Conservation (phyloP, 2,113 vertebrate genomes). For the Pluvialis apricaria region DNA sequence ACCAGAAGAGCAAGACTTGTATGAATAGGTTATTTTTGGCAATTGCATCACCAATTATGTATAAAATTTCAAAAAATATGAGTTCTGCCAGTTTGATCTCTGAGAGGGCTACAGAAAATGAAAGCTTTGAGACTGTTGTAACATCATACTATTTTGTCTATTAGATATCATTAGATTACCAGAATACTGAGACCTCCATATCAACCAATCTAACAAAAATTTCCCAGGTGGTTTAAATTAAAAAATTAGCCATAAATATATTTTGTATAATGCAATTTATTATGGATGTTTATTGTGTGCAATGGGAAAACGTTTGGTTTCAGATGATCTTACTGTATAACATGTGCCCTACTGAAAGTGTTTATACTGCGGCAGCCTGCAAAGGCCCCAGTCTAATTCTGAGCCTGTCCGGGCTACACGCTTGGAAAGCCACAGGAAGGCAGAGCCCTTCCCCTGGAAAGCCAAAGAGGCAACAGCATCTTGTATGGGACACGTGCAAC, state of each 20-base stretch:
- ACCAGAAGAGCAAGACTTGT: constrained; percentile 68
- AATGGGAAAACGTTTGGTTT: constrained; percentile 57
- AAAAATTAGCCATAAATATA: constrained; percentile 71
- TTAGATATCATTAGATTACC: constrained; percentile 72
- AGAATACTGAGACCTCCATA: constrained; percentile 49
- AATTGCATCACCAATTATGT: constrained; percentile 72
- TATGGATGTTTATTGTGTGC: constrained; percentile 65
- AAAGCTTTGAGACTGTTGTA: constrained; percentile 56
- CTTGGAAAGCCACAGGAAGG: constrained; percentile 5
- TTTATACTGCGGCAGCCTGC: constrained; percentile 5
- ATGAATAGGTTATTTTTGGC: constrained; percentile 74
- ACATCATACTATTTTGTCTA: constrained; percentile 67
- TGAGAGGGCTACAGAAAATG: constrained; percentile 57
- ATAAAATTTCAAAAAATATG: constrained; percentile 74
- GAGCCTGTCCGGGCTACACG: fast-evolving
- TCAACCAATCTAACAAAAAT: constrained; percentile 53
- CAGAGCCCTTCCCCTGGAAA: background rate
- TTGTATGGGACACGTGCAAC: background rate
- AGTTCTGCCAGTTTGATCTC: constrained; percentile 62
- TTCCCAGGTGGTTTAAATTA: constrained; percentile 62
- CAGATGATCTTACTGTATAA: constrained; percentile 29
- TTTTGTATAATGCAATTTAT: constrained; percentile 69
- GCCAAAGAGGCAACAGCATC: background rate
- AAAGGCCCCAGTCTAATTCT: background rate
- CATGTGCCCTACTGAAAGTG: constrained; percentile 26